Evolutionary conservation across 2,888 invertebrate species (phyloP), one percentile per base, ranked within the genome.

Genomic region (Spisula solida): DNA sequence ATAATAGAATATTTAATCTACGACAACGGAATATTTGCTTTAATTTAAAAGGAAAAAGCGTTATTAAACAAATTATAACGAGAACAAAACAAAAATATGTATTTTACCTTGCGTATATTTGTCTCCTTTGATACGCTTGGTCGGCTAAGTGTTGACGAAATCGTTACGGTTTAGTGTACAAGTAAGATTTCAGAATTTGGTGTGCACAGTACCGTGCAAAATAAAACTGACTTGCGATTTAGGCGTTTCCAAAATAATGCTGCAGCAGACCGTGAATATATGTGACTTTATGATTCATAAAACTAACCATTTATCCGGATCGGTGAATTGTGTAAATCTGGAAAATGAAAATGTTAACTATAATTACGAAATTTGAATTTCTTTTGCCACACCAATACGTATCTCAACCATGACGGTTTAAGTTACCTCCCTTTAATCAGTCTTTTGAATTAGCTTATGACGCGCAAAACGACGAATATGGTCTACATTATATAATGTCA

Each of bases 221-320:
- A 29, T n/a, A 29, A 12, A 25, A 20, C 4, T 31, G 75, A 79
- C 85, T 75, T 75, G 25, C 79, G 20, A 79, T 79, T 85, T 56
- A 56, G 85, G 79, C 85, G 85, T 85, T 55, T 55, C 85, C 51
- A 56, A n/a, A 84, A n/a, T 8, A 84, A 1, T 25, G 25, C 6
- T 16, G 51, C 60, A 66, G 4, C 25, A 25, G 60, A 66, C n/a
- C 60, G 25, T 66, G 60, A 25, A 66, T 25, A 20, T 56, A 5
- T 4, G 60, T 66, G n/a, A 66, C 25, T 66, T 51, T n/a, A 66
- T 66, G 60, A 51, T 16, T 66, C 12, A 66, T 66, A 25, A 66
- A 66, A 25, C n/a, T n/a, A 66, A 66, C 25, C 0, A 66, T n/a
- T 66, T 66, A 66, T 25, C 60, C 25, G 60, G 60, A 25, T 66